Evolutionary conservation across 2,113 vertebrate genomes (phyloP).

Genomic region (Pelodiscus sinensis): DNA sequence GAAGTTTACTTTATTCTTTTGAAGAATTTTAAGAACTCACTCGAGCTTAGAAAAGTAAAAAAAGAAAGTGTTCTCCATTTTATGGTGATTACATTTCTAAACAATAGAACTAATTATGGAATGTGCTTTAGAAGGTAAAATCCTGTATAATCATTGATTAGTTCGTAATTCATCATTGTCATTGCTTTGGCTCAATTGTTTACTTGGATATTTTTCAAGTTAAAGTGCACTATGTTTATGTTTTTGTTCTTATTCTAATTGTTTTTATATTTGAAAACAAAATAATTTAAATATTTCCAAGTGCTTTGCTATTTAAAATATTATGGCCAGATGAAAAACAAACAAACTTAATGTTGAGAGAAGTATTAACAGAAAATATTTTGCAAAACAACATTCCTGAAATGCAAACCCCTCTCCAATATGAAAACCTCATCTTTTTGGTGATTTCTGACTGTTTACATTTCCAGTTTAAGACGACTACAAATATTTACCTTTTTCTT

Average conservation of each 20-base stretch:
- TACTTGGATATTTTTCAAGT: neutral
- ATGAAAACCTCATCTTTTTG: neutral
- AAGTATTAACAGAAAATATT: neutral
- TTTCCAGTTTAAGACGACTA: neutral
- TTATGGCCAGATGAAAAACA: neutral
- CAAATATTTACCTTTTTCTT: neutral
- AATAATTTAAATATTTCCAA: neutral
- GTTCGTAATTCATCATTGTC: neutral
- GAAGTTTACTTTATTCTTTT: neutral
- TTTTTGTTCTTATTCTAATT: neutral
- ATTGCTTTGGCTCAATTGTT: neutral
- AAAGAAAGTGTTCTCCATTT: neutral
- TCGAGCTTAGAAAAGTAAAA: neutral
- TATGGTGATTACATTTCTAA: neutral
- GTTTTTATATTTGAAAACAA: neutral
- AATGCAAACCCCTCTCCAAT: neutral
- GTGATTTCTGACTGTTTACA: neutral
- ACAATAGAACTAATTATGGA: neutral
- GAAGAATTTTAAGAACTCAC: neutral
- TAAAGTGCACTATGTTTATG: neutral
- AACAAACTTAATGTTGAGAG: neutral
- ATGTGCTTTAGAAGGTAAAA: neutral
- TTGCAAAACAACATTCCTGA: neutral
- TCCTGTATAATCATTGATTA: neutral
- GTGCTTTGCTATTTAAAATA: fast-evolving